Conservation (phyloP, 2,797 vertebrate genomes). For the Phataginus tetradactyla region DNA sequence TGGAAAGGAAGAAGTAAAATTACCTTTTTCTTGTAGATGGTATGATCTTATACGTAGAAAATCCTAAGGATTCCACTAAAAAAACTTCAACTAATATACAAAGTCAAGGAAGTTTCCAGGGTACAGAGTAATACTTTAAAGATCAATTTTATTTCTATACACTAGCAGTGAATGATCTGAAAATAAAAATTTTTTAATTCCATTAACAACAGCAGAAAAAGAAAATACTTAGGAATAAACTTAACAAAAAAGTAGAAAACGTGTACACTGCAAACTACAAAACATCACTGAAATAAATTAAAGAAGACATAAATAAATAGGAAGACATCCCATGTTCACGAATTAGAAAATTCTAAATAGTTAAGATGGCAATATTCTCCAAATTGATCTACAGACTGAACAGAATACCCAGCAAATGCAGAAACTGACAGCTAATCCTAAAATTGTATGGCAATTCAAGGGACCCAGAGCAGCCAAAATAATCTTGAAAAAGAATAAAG, state of each 20-base stretch:
- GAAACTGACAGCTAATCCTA: background rate
- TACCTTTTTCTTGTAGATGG: background rate
- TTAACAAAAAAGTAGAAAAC: background rate
- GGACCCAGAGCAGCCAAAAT: background rate
- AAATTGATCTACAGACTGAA: background rate
- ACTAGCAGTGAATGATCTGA: slow-evolving; percentile 12
- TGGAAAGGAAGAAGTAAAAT: slow-evolving; percentile 23
- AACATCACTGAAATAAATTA: slow-evolving; percentile 40
- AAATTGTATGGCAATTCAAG: background rate
- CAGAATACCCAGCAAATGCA: background rate
- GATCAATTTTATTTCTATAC: slow-evolving; percentile 2
- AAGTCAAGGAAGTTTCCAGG: background rate
- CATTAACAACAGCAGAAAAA: slow-evolving; percentile 6
- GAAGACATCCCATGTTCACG: background rate
- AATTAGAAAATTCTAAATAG: background rate
- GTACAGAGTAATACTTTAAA: slow-evolving; percentile 33
- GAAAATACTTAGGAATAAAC: slow-evolving; percentile 19
- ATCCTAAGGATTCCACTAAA: background rate
- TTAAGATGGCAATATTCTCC: background rate
- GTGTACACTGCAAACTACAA: background rate
- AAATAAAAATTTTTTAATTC: background rate
- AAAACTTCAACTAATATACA: background rate
- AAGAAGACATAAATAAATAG: background rate
- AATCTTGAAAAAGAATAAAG: background rate
- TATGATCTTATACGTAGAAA: slow-evolving; percentile 8